These are phyloP conservation scores for Drosophila yakuba DNA, from an alignment of 1,140 invertebrate genomes.

Conservation along the genomic window DNA sequence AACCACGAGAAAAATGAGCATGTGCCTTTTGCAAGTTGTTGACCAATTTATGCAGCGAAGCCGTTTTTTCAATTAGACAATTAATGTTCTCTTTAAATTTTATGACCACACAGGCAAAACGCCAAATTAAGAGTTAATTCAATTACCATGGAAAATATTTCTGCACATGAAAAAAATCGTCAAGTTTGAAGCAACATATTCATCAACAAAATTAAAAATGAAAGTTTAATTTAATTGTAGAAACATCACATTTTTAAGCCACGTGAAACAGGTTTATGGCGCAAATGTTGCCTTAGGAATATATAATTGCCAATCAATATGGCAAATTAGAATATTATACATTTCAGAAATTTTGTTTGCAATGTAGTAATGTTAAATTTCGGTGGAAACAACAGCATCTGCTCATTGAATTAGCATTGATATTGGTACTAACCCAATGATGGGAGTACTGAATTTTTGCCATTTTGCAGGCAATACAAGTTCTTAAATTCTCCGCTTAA, in stretches of 20 bases:
- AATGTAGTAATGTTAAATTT: not conserved
- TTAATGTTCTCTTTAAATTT: constrained; percentile 35
- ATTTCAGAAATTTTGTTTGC: not conserved
- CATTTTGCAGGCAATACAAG: constrained; percentile 17
- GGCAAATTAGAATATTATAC: not conserved
- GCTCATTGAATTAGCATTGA: constrained; percentile 10
- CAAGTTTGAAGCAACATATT: not conserved
- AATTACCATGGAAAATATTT: constrained; percentile 38
- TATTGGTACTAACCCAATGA: constrained; percentile 33
- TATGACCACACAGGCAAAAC: constrained; percentile 17
- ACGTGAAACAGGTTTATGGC: too few species aligned
- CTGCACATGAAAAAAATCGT: not conserved
- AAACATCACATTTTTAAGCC: too few species aligned
- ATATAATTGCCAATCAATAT: too few species aligned
- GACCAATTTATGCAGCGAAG: constrained; percentile 16
- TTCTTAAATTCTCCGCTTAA: constrained; percentile 42
- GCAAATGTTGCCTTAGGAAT: too few species aligned
- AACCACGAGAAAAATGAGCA: not conserved
- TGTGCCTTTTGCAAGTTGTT: not conserved
- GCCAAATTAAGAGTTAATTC: constrained; percentile 30
- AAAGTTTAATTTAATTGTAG: too few species aligned
- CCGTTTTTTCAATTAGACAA: constrained; percentile 46
- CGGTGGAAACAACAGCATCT: not conserved
- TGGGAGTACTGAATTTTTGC: constrained; percentile 17
- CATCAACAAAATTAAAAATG: too few species aligned